Evolutionary conservation across 2,888 invertebrate genomes (phyloP).

Genomic region (Tolmerus cingulatus): DNA sequence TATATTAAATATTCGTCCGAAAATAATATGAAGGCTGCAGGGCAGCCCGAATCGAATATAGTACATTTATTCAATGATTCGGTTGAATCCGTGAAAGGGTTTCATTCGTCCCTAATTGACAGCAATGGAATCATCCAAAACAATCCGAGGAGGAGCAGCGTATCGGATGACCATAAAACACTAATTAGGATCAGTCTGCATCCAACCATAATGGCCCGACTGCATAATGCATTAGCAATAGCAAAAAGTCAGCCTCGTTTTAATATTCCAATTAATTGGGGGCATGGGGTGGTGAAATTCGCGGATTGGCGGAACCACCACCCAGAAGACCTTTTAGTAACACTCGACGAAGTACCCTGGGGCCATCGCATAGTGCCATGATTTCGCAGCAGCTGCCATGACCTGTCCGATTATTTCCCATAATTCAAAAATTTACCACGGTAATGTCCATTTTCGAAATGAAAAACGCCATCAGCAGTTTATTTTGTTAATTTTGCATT

Average conservation of each 20-base stretch:
- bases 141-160: conserved; percentile 16
- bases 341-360: neutral
- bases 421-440: conserved; percentile 52
- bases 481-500: conserved; percentile 42
- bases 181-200: conserved; percentile 40
- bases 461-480: conserved; percentile 44
- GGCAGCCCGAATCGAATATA: neutral
- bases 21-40: neutral
- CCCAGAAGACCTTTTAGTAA: neutral
- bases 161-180: conserved; percentile 35
- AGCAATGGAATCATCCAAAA: conserved; percentile 33
- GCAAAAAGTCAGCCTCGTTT: conserved; percentile 37
- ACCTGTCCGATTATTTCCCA: conserved; percentile 61
- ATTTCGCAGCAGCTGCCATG: conserved; percentile 35
- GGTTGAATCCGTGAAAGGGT: neutral
- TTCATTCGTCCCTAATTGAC: conserved; percentile 31
- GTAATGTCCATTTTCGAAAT: conserved; percentile 27
- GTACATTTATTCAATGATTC: neutral
- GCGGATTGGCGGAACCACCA: neutral
- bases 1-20: neutral
- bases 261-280: conserved; percentile 42
- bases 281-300: neutral
- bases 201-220: conserved; percentile 32
- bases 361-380: neutral
- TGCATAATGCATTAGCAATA: conserved; percentile 40